Conservation (phyloP, 2,797 vertebrate genomes). For the Sternotherus odoratus region DNA sequence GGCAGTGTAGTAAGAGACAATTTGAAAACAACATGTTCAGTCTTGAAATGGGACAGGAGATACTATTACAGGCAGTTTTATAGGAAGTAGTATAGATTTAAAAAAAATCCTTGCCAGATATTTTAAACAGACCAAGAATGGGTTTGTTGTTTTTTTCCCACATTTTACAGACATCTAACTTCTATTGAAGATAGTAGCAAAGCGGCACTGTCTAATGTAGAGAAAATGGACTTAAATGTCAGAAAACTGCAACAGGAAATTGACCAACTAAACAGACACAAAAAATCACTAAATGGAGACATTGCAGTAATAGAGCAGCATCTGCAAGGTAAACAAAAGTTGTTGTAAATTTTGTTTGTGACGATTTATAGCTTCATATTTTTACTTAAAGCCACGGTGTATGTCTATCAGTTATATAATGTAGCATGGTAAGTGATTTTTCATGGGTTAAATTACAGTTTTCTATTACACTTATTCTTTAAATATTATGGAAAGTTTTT, state of each 20-base stretch:
- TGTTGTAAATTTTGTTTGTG: neutral
- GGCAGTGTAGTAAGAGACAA: fast-evolving
- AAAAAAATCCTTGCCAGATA: neutral
- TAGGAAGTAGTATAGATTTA: neutral
- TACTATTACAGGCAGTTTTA: no score
- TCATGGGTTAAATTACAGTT: neutral
- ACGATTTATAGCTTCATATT: neutral
- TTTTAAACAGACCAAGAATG: neutral
- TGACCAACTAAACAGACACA: slow-evolving; percentile 68
- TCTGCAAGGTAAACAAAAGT: slow-evolving; percentile 75
- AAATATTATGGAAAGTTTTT: neutral
- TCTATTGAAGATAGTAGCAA: slow-evolving; percentile 76
- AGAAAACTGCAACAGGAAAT: slow-evolving; percentile 80
- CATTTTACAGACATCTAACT: slow-evolving; percentile 76
- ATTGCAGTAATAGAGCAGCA: slow-evolving; percentile 62
- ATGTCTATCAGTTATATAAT: neutral
- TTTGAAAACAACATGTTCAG: neutral
- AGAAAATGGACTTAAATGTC: slow-evolving; percentile 74
- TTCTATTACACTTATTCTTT: neutral
- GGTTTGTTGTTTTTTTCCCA: neutral
- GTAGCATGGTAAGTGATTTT: neutral
- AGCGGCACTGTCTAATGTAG: slow-evolving; percentile 60
- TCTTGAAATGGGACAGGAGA: neutral
- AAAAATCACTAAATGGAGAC: slow-evolving; percentile 73
- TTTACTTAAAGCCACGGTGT: neutral